Evolutionary conservation across 1,140 invertebrate genomes (phyloP), one percentile per base, ranked within the genome.

Genomic region (Aphaenogaster rudis): DNA sequence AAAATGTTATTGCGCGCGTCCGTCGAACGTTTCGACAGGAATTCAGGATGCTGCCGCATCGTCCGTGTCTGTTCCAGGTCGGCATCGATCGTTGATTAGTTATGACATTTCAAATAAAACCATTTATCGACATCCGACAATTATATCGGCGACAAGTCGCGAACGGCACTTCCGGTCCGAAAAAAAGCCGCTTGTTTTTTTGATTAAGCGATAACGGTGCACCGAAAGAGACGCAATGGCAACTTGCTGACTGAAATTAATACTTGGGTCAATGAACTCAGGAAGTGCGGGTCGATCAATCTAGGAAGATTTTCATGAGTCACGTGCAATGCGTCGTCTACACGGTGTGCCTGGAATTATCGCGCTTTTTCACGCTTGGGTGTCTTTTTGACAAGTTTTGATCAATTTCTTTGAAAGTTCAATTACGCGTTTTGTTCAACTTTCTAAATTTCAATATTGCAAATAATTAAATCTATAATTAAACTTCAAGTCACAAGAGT

Each of bases 1-100:
- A 76, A 84, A 84, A 84, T 50, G 80, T 84, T 84, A 84, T 84
- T 76, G 80, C 80, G 57, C 64, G 57, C 28, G 80, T 33, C 69
- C 54, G 39, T 61, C 69, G 52, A 48, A 81, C 42, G 17, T 71
- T 66, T 48, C 80, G 33, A 76, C 69, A 69, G 50, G 69, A 84
- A 84, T 76, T 84, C 54, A 61, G 80, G 54, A 76, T 84, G 80
- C 69, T 9, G 54, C 50, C 52, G 54, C 50, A 9, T 11, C 76
- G 15, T 66, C 28, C 64, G 21, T 5, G 50, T 82, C 66, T 72
- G 66, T 82, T 72, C 28, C 66, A 39, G 48, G 9, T 33, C 52
- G 67, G 52, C 39, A 82, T 82, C 52, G 67, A 80, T 80, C 77
- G 33, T 69, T 33, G 45, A 80, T 80, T 82, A 82, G 80, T 61